Conservation (phyloP, 2,113 vertebrate species). For the Dryoscopus gambensis region DNA sequence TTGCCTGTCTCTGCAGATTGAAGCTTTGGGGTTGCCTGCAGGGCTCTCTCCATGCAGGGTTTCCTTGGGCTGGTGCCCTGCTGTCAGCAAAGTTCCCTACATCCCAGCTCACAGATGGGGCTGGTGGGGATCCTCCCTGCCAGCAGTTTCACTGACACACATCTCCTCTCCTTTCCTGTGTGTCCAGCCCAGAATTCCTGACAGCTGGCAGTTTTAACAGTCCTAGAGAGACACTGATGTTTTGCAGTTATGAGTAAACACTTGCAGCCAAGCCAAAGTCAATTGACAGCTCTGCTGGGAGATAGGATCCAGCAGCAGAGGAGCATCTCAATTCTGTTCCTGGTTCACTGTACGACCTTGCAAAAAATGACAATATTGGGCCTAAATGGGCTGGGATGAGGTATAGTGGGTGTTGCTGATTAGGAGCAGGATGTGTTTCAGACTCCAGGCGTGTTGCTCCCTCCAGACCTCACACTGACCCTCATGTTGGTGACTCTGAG, state of each 20-base stretch:
- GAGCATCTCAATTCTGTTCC: not conserved
- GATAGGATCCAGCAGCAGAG: not conserved
- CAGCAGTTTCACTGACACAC: not conserved
- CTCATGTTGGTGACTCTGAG: not conserved
- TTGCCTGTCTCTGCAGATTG: not conserved
- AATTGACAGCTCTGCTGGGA: not conserved
- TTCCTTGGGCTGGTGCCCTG: not conserved
- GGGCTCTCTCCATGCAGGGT: not conserved
- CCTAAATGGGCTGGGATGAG: not conserved
- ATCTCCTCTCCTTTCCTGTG: not conserved
- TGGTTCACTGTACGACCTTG: not conserved
- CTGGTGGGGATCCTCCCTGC: not conserved
- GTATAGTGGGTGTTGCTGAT: constrained; percentile 1
- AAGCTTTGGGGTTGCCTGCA: not conserved
- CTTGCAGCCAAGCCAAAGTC: not conserved
- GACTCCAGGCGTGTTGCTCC: not conserved
- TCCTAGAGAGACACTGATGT: not conserved
- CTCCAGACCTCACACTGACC: not conserved
- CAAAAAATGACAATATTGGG: not conserved
- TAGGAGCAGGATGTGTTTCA: constrained; percentile 3
- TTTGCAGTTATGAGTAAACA: not conserved
- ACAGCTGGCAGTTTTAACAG: not conserved
- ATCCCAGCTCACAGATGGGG: not conserved
- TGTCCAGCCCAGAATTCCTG: not conserved
- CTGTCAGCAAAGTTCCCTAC: not conserved